Evolutionary conservation across 2,113 vertebrate genomes (phyloP).

Genomic region (Xiphophorus maculatus): DNA sequence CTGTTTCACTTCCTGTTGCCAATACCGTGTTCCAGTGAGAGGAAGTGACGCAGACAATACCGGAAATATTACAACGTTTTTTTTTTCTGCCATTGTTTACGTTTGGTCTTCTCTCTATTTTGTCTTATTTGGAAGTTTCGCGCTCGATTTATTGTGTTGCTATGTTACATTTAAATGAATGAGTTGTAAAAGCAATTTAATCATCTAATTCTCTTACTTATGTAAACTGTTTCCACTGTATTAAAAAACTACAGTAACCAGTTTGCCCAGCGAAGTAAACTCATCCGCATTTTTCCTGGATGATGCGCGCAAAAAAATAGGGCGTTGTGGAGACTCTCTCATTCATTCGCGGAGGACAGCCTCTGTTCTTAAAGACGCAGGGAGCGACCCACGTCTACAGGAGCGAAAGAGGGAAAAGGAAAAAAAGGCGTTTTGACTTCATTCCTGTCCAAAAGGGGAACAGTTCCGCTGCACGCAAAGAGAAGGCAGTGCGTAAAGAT

Average conservation of each 20-base stretch:
- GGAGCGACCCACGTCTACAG: constrained; percentile 13
- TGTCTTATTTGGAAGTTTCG: neutral
- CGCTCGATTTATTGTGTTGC: neutral
- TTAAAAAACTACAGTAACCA: constrained; percentile 73
- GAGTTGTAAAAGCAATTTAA: neutral
- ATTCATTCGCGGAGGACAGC: constrained; percentile 77
- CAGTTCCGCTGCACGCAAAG: constrained; percentile 9
- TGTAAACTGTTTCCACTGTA: neutral
- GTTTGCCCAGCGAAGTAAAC: constrained; percentile 42
- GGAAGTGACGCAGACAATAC: neutral
- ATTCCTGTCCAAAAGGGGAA: constrained; percentile 5
- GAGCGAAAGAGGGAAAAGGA: neutral
- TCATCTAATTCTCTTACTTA: no score
- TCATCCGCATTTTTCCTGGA: constrained; percentile 68
- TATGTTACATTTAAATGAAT: neutral
- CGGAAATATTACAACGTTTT: neutral
- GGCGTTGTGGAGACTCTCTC: constrained; percentile 73
- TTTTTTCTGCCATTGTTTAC: neutral
- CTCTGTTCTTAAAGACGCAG: constrained; percentile 63
- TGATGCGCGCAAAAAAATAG: constrained; percentile 71
- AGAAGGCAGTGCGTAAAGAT: constrained; percentile 29
- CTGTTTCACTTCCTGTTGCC: no score
- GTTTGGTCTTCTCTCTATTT: neutral
- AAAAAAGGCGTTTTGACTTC: constrained; percentile 19
- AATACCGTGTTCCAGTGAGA: neutral